A percentile compares a stretch with the other conserved stretches of the same genome.
phyloP scores from a whole-genome alignment of 2,113 vertebrate genomes.

The Scophthalmus maximus region DNA sequence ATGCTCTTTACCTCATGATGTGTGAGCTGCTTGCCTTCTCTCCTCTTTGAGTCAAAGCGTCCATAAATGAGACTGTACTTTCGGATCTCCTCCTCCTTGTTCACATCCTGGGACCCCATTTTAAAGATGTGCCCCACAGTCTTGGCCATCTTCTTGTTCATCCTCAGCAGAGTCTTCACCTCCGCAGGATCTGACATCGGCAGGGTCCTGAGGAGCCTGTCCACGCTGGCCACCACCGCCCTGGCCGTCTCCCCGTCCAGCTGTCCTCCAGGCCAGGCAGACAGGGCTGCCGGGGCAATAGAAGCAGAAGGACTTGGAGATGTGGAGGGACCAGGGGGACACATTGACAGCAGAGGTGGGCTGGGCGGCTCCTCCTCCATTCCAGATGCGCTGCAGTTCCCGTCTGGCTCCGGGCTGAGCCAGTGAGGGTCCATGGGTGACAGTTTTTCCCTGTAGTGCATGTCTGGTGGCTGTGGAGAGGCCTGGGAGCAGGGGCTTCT shows the following conservation, averaged over 20 bases:
- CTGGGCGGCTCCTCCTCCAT: constrained; percentile 86
- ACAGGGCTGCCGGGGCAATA: constrained; percentile 42
- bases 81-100: constrained; percentile 94
- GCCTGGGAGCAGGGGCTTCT: constrained; percentile 91
- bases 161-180: constrained; percentile 88
- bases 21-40: constrained; percentile 94
- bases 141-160: constrained; percentile 96
- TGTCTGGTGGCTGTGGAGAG: constrained; percentile 82
- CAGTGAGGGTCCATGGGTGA: constrained; percentile 91
- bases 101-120: constrained; percentile 87
- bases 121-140: constrained; percentile 95
- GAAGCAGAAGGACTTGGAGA: constrained; percentile 83
- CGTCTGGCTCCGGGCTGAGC: constrained; percentile 89
- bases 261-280: constrained; percentile 81
- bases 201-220: constrained; percentile 89
- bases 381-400: constrained; percentile 75
- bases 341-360: constrained; percentile 83
- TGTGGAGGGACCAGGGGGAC: constrained; percentile 81
- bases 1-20: constrained; percentile 90
- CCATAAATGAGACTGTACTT: constrained; percentile 97
- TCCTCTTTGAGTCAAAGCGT: constrained; percentile 93
- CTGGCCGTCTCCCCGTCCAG: constrained; percentile 89
- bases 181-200: constrained; percentile 87
- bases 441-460: constrained; percentile 82
- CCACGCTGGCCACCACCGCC: constrained; percentile 90